phyloP scores from a whole-genome alignment of 2,797 vertebrate species.

The Tolypeutes matacus region DNA sequence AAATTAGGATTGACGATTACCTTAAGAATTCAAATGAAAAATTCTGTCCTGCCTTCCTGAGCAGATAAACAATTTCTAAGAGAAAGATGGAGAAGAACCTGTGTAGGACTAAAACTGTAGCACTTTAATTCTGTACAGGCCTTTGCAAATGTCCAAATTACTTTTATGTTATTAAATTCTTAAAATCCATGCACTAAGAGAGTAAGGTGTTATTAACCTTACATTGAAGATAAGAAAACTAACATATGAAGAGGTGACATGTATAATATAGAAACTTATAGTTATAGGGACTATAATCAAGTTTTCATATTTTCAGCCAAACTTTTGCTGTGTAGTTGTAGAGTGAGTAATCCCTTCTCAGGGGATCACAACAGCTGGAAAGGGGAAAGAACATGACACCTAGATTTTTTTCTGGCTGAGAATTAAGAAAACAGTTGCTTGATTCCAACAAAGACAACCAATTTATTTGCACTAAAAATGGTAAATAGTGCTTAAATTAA shows the following conservation, averaged over 20 bases:
- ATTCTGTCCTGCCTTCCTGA: neutral
- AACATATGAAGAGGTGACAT: neutral
- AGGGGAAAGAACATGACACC: neutral
- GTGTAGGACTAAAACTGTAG: neutral
- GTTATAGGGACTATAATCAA: neutral
- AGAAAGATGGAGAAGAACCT: constrained; percentile 40
- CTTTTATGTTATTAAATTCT: constrained; percentile 52
- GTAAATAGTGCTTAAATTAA: neutral
- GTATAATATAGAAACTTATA: constrained; percentile 1
- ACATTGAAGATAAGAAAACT: constrained; percentile 8
- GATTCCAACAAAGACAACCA: neutral
- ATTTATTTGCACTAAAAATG: constrained; percentile 27
- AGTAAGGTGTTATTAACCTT: neutral
- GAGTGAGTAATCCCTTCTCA: neutral
- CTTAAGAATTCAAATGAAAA: constrained; percentile 47
- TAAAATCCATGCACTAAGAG: neutral
- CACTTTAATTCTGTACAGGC: neutral
- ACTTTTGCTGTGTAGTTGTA: neutral
- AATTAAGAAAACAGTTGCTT: constrained; percentile 49
- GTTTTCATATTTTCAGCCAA: neutral
- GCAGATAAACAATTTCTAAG: constrained; percentile 56
- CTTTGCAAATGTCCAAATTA: neutral
- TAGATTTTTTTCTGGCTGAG: neutral
- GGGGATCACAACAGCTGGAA: neutral
- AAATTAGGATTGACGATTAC: neutral